Base-by-base conservation (phyloP, 2,888 invertebrate genomes). In the Philereme vetulata region DNA sequence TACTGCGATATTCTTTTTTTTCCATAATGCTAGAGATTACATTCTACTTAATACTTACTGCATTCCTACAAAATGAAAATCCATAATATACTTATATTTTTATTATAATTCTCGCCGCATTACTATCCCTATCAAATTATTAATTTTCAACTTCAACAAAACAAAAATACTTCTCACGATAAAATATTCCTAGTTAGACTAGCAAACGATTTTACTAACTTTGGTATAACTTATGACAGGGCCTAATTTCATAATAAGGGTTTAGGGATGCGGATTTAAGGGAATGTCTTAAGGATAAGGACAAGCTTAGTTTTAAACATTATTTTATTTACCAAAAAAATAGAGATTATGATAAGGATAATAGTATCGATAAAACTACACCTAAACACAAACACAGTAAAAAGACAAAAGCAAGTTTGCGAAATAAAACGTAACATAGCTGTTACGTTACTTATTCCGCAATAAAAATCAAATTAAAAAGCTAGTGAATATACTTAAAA, bases 31-130 rank as follows among this genome's bases (percentile, higher is more conserved):
- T 49, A 38, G 49, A 44, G 32, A 45, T 11, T 44, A 6, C 21
- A 44, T 10, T 21, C 5, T 4, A 21, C 21, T 42, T 10, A n/a
- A 10, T 42, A 5, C 5, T 7, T 42, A 5, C 63, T 35, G 46
- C 42, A 33, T 56, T 64, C 52, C 56, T 61, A 63, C 49, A 48
- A 68, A 68, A 69, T 65, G 56, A 69, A 65, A 66, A 66, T 49
- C 60, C 66, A 51, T 44, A 60, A 62, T 54, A 1, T 47, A 52
- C 60, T 62, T 38, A 51, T 59, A 64, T 56, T 64, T 66, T 69
- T 69, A 66, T 63, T 61, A 52, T 61, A 59, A 50, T 57, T 64
- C 67, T 69, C 69, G 69, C 58, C 69, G 69, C 69, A 65, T 60
- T 57, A 61, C 10, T 21, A 42, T 44, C 36, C 38, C 35, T 46